phyloP scores from a whole-genome alignment of 2,113 vertebrate species.

The Nipponia nippon region DNA sequence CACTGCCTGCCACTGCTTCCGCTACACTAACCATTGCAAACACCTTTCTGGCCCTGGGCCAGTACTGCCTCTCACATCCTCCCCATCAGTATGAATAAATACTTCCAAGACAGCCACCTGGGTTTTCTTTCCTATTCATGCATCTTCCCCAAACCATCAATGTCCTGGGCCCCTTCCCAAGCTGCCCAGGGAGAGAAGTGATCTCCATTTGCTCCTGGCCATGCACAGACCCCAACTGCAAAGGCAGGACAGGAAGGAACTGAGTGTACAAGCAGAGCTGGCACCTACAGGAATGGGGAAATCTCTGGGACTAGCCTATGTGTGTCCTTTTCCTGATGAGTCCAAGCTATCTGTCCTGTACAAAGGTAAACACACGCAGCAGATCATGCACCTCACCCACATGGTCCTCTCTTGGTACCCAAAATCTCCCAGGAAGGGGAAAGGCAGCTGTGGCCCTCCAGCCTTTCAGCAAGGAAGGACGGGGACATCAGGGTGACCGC shows the following conservation, averaged over 20 bases:
- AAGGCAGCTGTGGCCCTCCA: background rate
- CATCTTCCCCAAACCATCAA: background rate
- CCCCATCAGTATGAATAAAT: conserved; percentile 5
- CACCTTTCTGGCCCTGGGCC: accelerated
- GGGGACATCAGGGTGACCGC: background rate
- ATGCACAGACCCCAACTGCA: background rate
- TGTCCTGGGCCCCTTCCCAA: background rate
- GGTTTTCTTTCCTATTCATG: background rate
- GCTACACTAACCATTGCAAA: background rate
- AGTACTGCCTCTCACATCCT: background rate
- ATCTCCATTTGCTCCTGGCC: background rate
- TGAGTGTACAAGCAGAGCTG: background rate
- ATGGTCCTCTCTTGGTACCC: background rate
- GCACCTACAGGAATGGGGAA: background rate
- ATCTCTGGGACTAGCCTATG: background rate
- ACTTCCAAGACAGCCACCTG: background rate
- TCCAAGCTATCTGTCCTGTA: background rate
- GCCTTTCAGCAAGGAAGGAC: background rate
- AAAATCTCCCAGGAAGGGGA: background rate
- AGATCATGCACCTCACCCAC: background rate
- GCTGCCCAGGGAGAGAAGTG: background rate
- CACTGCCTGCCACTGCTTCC: background rate
- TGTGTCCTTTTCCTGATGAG: background rate
- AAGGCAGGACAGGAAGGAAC: background rate
- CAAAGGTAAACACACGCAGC: background rate